Conservation (phyloP, 2,888 invertebrate genomes). For the Cryptosula pallasiana region DNA sequence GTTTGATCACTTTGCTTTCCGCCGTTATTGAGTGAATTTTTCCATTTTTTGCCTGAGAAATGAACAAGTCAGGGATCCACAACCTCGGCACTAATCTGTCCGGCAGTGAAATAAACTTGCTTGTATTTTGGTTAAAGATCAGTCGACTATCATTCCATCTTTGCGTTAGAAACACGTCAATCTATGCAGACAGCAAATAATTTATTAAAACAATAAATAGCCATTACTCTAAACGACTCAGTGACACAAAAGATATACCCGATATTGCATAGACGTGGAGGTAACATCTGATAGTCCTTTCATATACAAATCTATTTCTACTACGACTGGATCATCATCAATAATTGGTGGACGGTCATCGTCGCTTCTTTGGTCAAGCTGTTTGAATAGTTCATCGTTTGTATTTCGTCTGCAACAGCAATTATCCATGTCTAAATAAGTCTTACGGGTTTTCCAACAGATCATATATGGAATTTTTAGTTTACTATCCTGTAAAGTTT, state of each 20-base stretch:
- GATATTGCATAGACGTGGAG: background rate
- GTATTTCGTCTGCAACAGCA: background rate
- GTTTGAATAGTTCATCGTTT: background rate
- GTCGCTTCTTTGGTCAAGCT: background rate
- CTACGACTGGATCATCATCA: background rate
- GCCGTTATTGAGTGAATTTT: slow-evolving; percentile 3
- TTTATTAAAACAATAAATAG: too few relatives aligned
- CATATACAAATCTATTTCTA: background rate
- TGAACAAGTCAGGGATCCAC: slow-evolving; percentile 7
- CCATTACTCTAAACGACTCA: background rate
- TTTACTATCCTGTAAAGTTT: too few relatives aligned
- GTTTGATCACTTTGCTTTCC: background rate
- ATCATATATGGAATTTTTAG: too few relatives aligned
- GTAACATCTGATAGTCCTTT: background rate
- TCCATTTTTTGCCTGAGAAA: background rate
- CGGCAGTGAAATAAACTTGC: background rate
- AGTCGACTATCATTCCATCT: background rate
- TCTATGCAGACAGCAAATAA: too few relatives aligned
- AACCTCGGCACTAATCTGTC: background rate
- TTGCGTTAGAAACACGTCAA: slow-evolving; percentile 16
- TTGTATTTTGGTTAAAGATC: background rate
- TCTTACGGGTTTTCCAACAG: too few relatives aligned
- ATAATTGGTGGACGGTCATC: background rate
- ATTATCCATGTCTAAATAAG: too few relatives aligned
- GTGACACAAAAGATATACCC: background rate